Conservation (phyloP, 2,888 invertebrate species). For the Melinaea menophilus region DNA sequence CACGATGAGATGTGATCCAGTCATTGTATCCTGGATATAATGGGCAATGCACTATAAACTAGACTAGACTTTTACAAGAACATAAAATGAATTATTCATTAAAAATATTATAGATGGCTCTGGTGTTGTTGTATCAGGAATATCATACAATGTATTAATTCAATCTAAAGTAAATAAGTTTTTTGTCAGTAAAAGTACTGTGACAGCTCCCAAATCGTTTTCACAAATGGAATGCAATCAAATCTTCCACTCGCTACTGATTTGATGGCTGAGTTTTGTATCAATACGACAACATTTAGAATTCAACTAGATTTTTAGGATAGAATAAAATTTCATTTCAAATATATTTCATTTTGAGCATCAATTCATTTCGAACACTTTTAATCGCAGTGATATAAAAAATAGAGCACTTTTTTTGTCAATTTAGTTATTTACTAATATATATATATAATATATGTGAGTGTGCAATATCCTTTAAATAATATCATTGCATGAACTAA, state of each 20-base stretch:
- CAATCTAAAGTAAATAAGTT: background rate
- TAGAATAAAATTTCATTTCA: background rate
- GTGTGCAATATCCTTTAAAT: conserved; percentile 5
- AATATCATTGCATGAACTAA: conserved; percentile 12
- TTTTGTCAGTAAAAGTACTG: conserved; percentile 9
- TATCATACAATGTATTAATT: too few species aligned
- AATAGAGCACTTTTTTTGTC: too few species aligned
- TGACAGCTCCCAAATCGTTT: conserved; percentile 17
- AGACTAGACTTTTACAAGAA: too few species aligned
- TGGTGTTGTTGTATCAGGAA: too few species aligned
- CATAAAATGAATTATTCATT: too few species aligned
- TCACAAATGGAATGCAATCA: conserved; percentile 30
- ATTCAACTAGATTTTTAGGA: conserved; percentile 7
- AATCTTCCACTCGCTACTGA: conserved; percentile 22
- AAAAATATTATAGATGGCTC: too few species aligned
- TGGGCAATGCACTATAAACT: background rate
- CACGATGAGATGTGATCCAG: too few species aligned
- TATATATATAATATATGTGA: conserved; percentile 1
- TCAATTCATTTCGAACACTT: background rate
- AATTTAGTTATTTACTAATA: background rate
- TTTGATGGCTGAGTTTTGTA: conserved; percentile 17
- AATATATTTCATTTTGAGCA: background rate
- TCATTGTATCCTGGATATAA: too few species aligned
- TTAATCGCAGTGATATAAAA: background rate
- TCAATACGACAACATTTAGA: conserved; percentile 3